phyloP scores from a whole-genome alignment of 2,113 vertebrate genomes.

The Anolis sagrei region DNA sequence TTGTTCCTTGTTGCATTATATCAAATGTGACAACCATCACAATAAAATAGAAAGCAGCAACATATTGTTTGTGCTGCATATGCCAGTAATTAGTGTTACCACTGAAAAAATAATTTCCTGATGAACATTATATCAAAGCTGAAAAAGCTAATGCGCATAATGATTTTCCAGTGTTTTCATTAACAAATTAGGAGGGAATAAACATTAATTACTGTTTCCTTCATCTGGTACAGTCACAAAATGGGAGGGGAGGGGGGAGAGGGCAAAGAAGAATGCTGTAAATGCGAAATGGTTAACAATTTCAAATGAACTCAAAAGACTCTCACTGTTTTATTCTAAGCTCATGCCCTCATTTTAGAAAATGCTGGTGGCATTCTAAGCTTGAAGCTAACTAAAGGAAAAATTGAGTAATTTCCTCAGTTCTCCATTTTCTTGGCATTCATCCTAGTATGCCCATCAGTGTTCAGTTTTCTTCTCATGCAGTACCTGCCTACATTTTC shows the following conservation, averaged over 20 bases:
- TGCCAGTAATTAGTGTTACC: not conserved
- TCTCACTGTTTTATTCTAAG: slow-evolving; percentile 32
- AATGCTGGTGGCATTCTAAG: slow-evolving; percentile 39
- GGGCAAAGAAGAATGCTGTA: no score
- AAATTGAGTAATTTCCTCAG: slow-evolving; percentile 61
- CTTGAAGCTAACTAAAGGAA: slow-evolving; percentile 22
- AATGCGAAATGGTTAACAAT: not conserved
- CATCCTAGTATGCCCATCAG: slow-evolving; percentile 58
- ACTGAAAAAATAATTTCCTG: slow-evolving; percentile 11
- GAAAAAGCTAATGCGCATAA: slow-evolving; percentile 19
- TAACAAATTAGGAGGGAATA: not conserved
- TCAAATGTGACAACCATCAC: not conserved
- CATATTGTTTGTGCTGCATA: not conserved
- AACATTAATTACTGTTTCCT: not conserved
- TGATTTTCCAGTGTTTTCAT: not conserved
- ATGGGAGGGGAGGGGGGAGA: not conserved
- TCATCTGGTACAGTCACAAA: slow-evolving; percentile 9
- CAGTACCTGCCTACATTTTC: slow-evolving; percentile 47
- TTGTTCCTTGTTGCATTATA: not conserved
- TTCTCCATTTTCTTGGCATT: slow-evolving; percentile 54
- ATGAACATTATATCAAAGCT: not conserved
- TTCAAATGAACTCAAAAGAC: slow-evolving; percentile 30
- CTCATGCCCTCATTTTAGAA: slow-evolving; percentile 1
- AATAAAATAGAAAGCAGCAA: not conserved
- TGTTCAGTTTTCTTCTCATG: slow-evolving; percentile 61